phyloP scores from a whole-genome alignment of 2,797 vertebrate species.

The Crocodylus rhombifer region DNA sequence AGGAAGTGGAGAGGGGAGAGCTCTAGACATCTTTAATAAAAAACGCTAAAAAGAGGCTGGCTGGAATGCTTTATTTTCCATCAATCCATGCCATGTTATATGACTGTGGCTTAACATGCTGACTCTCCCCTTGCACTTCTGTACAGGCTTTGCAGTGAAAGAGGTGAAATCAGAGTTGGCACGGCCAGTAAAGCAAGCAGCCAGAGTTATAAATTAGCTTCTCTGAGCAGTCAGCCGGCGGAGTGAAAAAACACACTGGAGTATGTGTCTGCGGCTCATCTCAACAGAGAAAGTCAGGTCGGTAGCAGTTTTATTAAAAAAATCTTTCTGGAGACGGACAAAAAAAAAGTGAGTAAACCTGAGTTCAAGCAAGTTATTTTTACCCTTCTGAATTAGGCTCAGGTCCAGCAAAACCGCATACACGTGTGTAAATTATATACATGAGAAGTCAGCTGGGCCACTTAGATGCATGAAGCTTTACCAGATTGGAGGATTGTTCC shows the following conservation, averaged over 20 bases:
- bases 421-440: background rate
- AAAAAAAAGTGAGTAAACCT: rapidly evolving
- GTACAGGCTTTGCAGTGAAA: slow-evolving; percentile 51
- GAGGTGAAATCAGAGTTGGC: slow-evolving; percentile 67
- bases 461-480: background rate
- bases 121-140: slow-evolving; percentile 30
- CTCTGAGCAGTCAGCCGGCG: slow-evolving; percentile 11
- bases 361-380: background rate
- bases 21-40: slow-evolving; percentile 61
- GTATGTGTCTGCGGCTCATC: background rate
- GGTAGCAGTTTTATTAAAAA: rapidly evolving
- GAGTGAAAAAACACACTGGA: background rate
- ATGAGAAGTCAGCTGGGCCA: rapidly evolving
- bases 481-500: rapidly evolving
- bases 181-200: slow-evolving; percentile 3
- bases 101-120: slow-evolving; percentile 47
- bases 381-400: background rate
- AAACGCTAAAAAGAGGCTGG: slow-evolving; percentile 16
- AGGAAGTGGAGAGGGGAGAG: slow-evolving; percentile 37
- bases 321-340: background rate
- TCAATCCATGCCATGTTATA: slow-evolving; percentile 20
- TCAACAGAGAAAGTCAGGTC: background rate
- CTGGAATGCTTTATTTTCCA: slow-evolving; percentile 51
- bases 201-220: slow-evolving; percentile 45
- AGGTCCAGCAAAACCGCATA: rapidly evolving